A percentile compares a stretch with the other conserved stretches of the same genome.
Conservation (phyloP, 2,888 invertebrate species). For the Drosophila buzzatii region DNA sequence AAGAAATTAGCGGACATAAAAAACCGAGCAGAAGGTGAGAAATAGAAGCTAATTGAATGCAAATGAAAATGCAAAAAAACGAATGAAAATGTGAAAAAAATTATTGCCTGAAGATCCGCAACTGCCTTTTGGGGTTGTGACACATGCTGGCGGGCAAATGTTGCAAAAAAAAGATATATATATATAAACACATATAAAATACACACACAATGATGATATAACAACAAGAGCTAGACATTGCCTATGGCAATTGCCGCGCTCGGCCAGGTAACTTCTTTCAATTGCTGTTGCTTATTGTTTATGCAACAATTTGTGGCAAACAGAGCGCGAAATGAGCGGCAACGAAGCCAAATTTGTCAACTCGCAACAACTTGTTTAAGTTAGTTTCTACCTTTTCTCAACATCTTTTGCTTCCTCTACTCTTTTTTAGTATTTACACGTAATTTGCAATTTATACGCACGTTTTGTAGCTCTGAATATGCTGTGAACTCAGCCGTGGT, state of each 20-base stretch:
- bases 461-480: constrained; percentile 42
- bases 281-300: constrained; percentile 42
- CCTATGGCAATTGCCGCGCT: constrained; percentile 55
- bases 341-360: constrained; percentile 67
- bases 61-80: constrained; percentile 48
- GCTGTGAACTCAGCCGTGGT: constrained; percentile 43
- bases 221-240: constrained; percentile 30
- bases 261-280: constrained; percentile 44
- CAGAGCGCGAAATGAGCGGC: constrained; percentile 77
- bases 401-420: background rate
- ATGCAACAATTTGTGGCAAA: constrained; percentile 75
- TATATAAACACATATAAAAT: no score
- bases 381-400: constrained; percentile 1
- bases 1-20: constrained; percentile 63
- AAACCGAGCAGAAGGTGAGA: constrained; percentile 64
- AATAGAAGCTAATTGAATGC: constrained; percentile 77
- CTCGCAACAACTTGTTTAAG: constrained; percentile 49
- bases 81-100: background rate
- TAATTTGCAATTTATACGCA: constrained; percentile 56
- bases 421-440: constrained; percentile 48
- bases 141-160: constrained; percentile 59
- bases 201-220: constrained; percentile 60
- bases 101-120: constrained; percentile 11
- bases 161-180: constrained; percentile 32
- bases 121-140: constrained; percentile 45